Conservation (phyloP, 2,888 invertebrate genomes). For the Amblyjoppa proteus region DNA sequence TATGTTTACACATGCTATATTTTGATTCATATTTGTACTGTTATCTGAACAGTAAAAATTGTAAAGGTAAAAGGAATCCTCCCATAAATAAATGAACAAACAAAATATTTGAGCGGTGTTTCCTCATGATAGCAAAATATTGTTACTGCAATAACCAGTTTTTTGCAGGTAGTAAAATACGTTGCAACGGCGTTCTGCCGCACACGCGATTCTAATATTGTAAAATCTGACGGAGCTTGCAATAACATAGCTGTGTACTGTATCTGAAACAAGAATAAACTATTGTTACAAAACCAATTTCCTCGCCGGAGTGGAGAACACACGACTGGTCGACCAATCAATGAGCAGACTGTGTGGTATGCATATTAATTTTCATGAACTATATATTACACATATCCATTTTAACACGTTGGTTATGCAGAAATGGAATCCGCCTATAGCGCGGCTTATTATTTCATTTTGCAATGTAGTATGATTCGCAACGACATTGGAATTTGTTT, state of each 20-base stretch:
- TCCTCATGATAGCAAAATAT: too few species aligned
- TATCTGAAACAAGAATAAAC: constrained; percentile 88
- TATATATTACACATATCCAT: too few species aligned
- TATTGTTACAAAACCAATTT: constrained; percentile 52
- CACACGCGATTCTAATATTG: not conserved
- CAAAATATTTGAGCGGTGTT: too few species aligned
- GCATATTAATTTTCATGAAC: constrained; percentile 38
- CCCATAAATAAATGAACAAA: too few species aligned
- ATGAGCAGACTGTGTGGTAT: constrained; percentile 13
- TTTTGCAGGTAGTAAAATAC: not conserved
- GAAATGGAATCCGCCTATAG: constrained; percentile 53
- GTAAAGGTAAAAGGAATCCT: too few species aligned
- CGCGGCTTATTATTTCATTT: constrained; percentile 30
- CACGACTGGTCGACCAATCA: not conserved
- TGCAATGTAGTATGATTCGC: constrained; percentile 5
- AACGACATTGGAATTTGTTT: not conserved
- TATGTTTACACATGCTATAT: too few species aligned
- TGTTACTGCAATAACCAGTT: too few species aligned
- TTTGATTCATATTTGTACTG: too few species aligned
- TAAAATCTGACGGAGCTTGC: constrained; percentile 87
- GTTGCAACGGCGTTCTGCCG: not conserved
- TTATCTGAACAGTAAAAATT: too few species aligned
- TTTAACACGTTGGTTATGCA: constrained; percentile 45
- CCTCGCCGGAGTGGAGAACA: not conserved
- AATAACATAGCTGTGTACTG: constrained; percentile 90